Conservation (phyloP, 2,888 invertebrate species). For the Thereva nobilitata region DNA sequence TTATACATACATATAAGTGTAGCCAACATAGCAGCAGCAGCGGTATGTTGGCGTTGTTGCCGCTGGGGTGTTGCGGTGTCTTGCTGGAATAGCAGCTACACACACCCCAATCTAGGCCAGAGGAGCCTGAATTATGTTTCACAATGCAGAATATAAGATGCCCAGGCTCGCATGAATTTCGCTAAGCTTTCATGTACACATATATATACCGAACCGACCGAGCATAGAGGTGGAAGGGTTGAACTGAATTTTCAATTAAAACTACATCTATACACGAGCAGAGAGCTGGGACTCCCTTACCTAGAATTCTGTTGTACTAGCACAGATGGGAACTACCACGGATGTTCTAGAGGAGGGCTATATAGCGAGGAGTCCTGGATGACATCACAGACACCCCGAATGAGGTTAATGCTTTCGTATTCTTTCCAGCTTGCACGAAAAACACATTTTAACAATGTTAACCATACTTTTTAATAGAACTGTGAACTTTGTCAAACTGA, state of each 20-base stretch:
- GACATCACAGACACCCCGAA: too few relatives aligned
- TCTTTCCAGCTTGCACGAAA: constrained; percentile 6
- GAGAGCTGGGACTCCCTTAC: too few relatives aligned
- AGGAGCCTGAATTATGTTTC: constrained; percentile 14
- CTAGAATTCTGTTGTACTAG: too few relatives aligned
- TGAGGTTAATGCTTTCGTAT: constrained; percentile 29
- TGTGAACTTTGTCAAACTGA: constrained; percentile 26
- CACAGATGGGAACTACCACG: too few relatives aligned
- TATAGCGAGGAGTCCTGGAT: too few relatives aligned
- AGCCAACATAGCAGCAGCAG: not conserved
- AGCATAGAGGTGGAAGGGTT: constrained; percentile 4
- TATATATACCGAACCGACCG: too few relatives aligned
- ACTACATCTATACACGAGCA: not conserved
- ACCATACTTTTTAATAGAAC: constrained; percentile 16
- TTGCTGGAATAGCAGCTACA: too few relatives aligned
- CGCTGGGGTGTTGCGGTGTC: too few relatives aligned
- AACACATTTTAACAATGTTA: constrained; percentile 26
- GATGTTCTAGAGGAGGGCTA: too few relatives aligned
- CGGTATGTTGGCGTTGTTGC: too few relatives aligned
- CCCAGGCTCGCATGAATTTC: constrained; percentile 25
- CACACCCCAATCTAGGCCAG: not conserved
- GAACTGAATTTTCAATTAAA: constrained; percentile 24
- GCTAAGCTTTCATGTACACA: constrained; percentile 25
- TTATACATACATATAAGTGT: constrained; percentile 5
- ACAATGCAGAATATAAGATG: constrained; percentile 24